Evolutionary conservation across 35 echinoderm and acorn worm species (phyloP), one percentile per base, ranked within the genome.

Genomic region (Eucidaris tribuloides): DNA sequence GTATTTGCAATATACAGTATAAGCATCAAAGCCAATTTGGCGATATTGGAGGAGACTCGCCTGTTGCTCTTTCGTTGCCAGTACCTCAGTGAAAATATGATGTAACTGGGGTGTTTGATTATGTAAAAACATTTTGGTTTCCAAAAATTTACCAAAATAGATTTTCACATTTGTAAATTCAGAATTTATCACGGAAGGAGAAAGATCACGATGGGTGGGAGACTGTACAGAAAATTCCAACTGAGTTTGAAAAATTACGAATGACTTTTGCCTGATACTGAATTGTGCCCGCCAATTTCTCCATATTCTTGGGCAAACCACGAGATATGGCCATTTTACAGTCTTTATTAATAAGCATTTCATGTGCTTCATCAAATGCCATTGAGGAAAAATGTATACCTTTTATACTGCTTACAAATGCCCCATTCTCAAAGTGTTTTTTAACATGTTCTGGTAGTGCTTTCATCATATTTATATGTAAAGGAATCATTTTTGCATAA

Each of bases 311-410:
- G 29, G 61, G 61, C 15, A 34, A 36, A 25, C 37, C 40, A 4
- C 59, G 37, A 28, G 45, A 25, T 35, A 92, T 76, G 15, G 62
- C 84, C 50, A 38, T n/a, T n/a, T n/a, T n/a, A n/a, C n/a, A n/a
- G n/a, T n/a, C n/a, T n/a, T n/a, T n/a, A n/a, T n/a, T n/a, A n/a
- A n/a, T n/a, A n/a, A n/a, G n/a, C n/a, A n/a, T n/a, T n/a, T n/a
- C n/a, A n/a, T n/a, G n/a, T n/a, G 79, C 79, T 55, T 88, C 85
- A 78, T 88, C 85, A 46, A 83, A 25, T 17, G 84, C 91, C 17
- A 88, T 80, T 76, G 36, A 83, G 22, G 77, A 80, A 19, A 52
- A 80, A 1, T 55, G 34, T 33, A 40, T 72, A 41, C 78, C 84
- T 23, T 29, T 76, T 6, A 89, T 58, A 59, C 61, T 89, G 5